Evolutionary conservation across 2,113 vertebrate species (phyloP).

Genomic region (Camarhynchus parvulus): DNA sequence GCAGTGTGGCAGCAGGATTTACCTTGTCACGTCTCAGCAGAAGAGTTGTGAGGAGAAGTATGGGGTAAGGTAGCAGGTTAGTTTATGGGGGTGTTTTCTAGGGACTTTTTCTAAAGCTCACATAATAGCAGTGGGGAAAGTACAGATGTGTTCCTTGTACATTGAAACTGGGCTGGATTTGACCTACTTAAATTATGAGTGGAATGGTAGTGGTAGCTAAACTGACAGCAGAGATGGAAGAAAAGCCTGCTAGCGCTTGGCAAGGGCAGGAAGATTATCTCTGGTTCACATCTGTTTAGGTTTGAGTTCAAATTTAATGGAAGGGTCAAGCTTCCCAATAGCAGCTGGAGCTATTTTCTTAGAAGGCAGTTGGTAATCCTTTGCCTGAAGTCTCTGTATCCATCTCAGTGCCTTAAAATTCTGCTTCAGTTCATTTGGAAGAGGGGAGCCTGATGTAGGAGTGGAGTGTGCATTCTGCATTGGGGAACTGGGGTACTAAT

Average conservation of each 20-base stretch:
- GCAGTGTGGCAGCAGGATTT: background rate
- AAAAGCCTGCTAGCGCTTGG: background rate
- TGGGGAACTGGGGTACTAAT: background rate
- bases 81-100: background rate
- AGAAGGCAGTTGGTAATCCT: background rate
- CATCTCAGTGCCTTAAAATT: background rate
- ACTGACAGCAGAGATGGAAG: background rate
- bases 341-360: background rate
- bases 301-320: background rate
- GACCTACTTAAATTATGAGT: background rate
- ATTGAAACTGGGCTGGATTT: background rate
- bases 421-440: background rate
- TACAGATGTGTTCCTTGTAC: background rate
- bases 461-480: fast-evolving
- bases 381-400: background rate
- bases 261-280: background rate
- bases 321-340: background rate
- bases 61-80: background rate
- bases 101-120: background rate
- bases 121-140: background rate
- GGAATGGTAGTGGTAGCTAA: background rate
- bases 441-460: background rate
- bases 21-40: background rate
- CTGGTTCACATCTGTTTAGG: background rate
- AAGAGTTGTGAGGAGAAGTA: background rate